These are phyloP conservation scores for Paramormyrops kingsleyae DNA, from an alignment of 2,113 vertebrate genomes.

Conservation along the genomic window DNA sequence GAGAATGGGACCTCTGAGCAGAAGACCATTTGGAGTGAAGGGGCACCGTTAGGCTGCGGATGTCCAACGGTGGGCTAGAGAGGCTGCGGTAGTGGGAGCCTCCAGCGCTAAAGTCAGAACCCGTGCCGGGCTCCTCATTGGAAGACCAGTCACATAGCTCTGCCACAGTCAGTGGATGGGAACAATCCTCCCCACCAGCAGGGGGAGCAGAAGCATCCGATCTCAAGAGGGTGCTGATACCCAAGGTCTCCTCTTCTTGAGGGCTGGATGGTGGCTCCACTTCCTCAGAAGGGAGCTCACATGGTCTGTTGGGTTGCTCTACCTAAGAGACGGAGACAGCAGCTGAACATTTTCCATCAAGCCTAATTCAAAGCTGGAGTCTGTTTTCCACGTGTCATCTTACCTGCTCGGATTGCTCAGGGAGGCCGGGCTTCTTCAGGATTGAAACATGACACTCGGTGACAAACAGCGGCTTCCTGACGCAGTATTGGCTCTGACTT, in stretches of 20 bases:
- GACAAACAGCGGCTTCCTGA: slow-evolving; percentile 31
- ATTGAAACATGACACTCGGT: slow-evolving; percentile 42
- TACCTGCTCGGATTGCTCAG: slow-evolving; percentile 34
- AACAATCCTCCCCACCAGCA: slow-evolving; percentile 23
- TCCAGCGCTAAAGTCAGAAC: slow-evolving; percentile 7
- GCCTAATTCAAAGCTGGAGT: neutral
- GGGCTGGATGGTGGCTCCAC: slow-evolving; percentile 9
- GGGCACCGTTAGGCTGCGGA: slow-evolving; percentile 36
- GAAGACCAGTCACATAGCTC: slow-evolving; percentile 30
- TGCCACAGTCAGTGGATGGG: slow-evolving; percentile 24
- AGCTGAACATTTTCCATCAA: neutral
- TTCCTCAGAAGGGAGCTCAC: slow-evolving; percentile 7
- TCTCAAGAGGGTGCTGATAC: slow-evolving; percentile 16
- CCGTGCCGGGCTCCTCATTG: slow-evolving; percentile 4
- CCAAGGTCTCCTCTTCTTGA: slow-evolving; percentile 11
- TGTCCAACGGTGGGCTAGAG: slow-evolving; percentile 37
- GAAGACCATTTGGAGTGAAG: slow-evolving; percentile 42
- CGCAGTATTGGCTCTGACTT: slow-evolving; percentile 30
- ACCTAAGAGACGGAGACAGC: slow-evolving; percentile 17
- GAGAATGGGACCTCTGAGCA: slow-evolving; percentile 36
- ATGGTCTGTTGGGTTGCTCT: neutral
- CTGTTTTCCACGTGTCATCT: slow-evolving; percentile 25
- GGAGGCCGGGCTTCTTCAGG: slow-evolving; percentile 42
- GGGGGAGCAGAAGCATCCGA: slow-evolving; percentile 21
- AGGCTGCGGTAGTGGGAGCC: slow-evolving; percentile 32